Base-by-base conservation (phyloP, 1,140 invertebrate species). In the Periplaneta americana region DNA sequence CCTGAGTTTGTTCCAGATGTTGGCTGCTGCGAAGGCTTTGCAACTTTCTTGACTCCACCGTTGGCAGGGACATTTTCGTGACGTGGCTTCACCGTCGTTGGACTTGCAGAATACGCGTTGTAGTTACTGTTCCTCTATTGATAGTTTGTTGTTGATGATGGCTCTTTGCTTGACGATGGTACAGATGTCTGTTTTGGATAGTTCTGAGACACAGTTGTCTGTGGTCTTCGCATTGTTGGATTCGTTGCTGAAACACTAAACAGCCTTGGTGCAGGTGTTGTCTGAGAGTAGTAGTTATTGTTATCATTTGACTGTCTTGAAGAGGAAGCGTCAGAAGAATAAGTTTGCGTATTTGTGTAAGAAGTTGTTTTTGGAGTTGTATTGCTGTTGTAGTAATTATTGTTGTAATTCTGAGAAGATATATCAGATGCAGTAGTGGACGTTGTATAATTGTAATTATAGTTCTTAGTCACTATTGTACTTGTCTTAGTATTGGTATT, bases 391-490 rank as follows among this genome's bases (percentile, higher is more conserved):
- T 80, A 80, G 34, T 35, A 66, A 31, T 57, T 74, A 48, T 31
- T 57, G 35, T 22, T 78, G 34, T 78, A 36, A 31, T 78, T 78
- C 8, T 36, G 34, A 13, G 34, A 35, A 13, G 34, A 34, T n/a
- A n/a, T n/a, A 34, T 34, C 28, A 28, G 76, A 28, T 28, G 76
- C 48, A 32, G 78, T 79, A 34, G 76, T 39, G 33, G 76, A 28
- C n/a, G 75, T 79, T 9, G 78, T 79, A n/a, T n/a, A n/a, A n/a
- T n/a, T n/a, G 48, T 80, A 66, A 3, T 80, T 35, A 74, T 80
- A 80, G 80, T 80, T 80, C n/a, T 81, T 81, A 10, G 48, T 17
- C 4, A 48, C 48, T 17, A 32, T 48, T n/a, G 37, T 39, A 10
- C 18, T 32, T 2, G 35, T n/a, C 34, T 76, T 75, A 37, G 15